Percentiles rank a stretch among this genome's conserved stretches.
Conservation (phyloP, 2,113 vertebrate species). For the Pao palembangensis region DNA sequence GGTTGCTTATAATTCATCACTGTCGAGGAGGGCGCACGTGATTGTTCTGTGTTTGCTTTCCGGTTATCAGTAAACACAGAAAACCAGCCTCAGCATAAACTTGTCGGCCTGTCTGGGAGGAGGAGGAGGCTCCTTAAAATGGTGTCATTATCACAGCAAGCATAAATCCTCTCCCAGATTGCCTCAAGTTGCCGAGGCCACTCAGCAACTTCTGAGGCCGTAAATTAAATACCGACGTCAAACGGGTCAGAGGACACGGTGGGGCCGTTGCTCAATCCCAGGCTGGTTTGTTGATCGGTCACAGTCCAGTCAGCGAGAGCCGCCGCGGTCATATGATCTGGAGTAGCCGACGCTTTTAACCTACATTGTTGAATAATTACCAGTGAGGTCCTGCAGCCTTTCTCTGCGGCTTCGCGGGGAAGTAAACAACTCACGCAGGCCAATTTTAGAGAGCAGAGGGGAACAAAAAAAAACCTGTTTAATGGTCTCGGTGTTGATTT, state of each 20-base stretch:
- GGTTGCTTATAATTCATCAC: conserved; percentile 19
- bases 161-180: conserved; percentile 44
- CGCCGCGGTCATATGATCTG: conserved; percentile 30
- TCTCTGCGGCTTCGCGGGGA: conserved; percentile 3
- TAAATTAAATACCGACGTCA: conserved; percentile 39
- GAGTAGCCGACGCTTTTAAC: background rate
- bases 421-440: background rate
- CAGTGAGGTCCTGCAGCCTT: background rate
- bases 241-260: conserved; percentile 24
- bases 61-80: conserved; percentile 40
- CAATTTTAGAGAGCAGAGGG: background rate
- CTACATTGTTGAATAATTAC: background rate
- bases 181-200: conserved; percentile 41
- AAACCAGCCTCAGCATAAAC: conserved; percentile 44
- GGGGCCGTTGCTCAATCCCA: conserved; percentile 30
- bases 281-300: conserved; percentile 28
- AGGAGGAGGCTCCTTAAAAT: conserved; percentile 35
- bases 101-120: conserved; percentile 45
- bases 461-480: conserved; percentile 6
- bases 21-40: conserved; percentile 17
- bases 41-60: conserved; percentile 28
- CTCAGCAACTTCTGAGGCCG: conserved; percentile 30
- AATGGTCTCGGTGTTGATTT: conserved; percentile 20
- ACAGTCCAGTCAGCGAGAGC: conserved; percentile 13
- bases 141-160: conserved; percentile 62